Percentiles rank a stretch among this genome's conserved stretches.
Conservation (phyloP, 2,113 vertebrate species). For the Boulengeromyrus knoepffleri region DNA sequence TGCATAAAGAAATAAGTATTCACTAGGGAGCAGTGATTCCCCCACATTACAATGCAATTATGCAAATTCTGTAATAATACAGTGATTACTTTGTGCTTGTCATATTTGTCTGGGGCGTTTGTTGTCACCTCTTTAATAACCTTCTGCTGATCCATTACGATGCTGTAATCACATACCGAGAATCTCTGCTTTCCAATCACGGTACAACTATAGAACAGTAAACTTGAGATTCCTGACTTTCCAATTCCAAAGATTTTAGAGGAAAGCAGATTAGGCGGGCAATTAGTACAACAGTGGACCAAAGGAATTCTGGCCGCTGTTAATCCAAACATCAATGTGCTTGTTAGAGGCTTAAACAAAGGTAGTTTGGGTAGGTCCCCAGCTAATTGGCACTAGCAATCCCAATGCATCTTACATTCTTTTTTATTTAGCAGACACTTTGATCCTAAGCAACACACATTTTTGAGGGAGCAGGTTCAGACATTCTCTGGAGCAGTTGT, state of each 20-base stretch:
- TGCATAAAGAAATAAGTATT: not conserved
- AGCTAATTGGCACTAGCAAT: not conserved
- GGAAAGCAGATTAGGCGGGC: slow-evolving; percentile 8
- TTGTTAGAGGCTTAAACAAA: not conserved
- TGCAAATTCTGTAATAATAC: not conserved
- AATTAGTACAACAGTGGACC: slow-evolving; percentile 13
- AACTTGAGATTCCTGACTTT: slow-evolving; percentile 6
- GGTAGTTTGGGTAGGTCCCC: not conserved
- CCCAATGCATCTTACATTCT: not conserved
- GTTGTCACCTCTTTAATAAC: not conserved
- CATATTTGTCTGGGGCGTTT: not conserved
- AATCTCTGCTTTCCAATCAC: not conserved
- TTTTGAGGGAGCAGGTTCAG: not conserved
- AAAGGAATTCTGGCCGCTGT: slow-evolving; percentile 7
- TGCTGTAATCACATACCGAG: not conserved
- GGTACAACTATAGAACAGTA: not conserved
- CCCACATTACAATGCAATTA: not conserved
- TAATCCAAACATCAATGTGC: slow-evolving; percentile 21
- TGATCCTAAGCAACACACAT: not conserved
- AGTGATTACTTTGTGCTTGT: not conserved
- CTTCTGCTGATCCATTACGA: not conserved
- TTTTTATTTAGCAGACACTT: not conserved
- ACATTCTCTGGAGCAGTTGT: not conserved
- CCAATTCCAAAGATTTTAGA: slow-evolving; percentile 7
- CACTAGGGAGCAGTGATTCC: not conserved